Base-by-base conservation (phyloP, 2,797 vertebrate species). In the Potorous gilbertii region DNA sequence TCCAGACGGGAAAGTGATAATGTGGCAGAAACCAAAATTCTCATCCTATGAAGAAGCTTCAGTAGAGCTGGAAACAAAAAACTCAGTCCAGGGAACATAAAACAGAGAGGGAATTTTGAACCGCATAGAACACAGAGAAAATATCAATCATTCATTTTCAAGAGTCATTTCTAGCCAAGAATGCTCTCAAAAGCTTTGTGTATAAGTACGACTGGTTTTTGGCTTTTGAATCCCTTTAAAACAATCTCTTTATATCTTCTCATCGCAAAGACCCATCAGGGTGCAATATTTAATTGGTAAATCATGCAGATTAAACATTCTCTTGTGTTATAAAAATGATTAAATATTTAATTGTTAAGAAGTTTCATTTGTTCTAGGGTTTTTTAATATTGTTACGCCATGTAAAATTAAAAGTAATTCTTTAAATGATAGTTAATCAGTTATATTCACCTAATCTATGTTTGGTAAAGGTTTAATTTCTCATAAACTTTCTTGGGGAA, bases 321-420 rank as follows among this genome's bases (percentile, higher is more conserved):
- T 97, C 87, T 94, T 95, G 94, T 94, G 94, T 96, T 98, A 96
- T 97, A 97, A 96, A 57, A 95, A 95, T 96, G 31, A 97, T 96
- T 97, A 94, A 96, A 96, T 95, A 96, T 87, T 90, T 98, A 98
- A 96, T 97, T 96, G 92, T 95, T 94, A 91, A 94, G 94, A 96
- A 97, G 56, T 95, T 96, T 97, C 93, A 96, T 95, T 87, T 92
- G 87, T 31, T 29, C 10, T 55, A 96, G 55, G 16, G 54, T 97
- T 97, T 96, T 90, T n/a, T 89, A 95, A 90, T 96, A 90, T 95
- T 94, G 66, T 97, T 96, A 95, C 94, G 55, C 94, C 93, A 97
- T 93, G 29, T 96, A 96, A 98, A 97, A 94, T 54, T 96, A 96
- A 55, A 97, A 96, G 40, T 95, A 90, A 90, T 96, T 96, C 90